A percentile compares a stretch with the other conserved stretches of the same genome.
phyloP scores from a whole-genome alignment of 2,113 vertebrate species.

The Lepisosteus osseus region DNA sequence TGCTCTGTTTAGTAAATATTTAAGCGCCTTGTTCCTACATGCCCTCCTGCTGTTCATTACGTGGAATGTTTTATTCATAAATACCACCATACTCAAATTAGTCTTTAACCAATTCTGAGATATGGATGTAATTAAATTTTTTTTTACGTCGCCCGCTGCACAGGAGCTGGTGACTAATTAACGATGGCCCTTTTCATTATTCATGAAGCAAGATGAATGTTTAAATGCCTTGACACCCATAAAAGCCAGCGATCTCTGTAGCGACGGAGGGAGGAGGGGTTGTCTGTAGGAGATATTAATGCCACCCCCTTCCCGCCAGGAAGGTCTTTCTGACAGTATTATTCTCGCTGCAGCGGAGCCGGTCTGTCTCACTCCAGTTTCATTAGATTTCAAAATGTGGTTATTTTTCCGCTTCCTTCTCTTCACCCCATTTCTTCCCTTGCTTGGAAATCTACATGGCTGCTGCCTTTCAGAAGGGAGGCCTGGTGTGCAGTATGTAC shows the following conservation, averaged over 20 bases:
- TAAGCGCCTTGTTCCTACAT: constrained; percentile 59
- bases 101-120: constrained; percentile 60
- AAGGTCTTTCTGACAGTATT: too few species aligned
- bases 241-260: constrained; percentile 37
- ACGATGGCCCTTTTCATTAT: constrained; percentile 57
- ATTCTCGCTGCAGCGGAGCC: too few species aligned
- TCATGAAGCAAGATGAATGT: constrained; percentile 52
- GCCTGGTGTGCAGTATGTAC: too few species aligned
- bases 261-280: constrained; percentile 11
- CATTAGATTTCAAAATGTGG: too few species aligned
- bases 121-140: constrained; percentile 65
- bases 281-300: too few species aligned
- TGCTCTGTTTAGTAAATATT: constrained; percentile 61
- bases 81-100: constrained; percentile 65
- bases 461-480: too few species aligned
- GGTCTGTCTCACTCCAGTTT: too few species aligned
- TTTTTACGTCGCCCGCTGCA: constrained; percentile 36
- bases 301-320: too few species aligned
- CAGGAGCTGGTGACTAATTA: constrained; percentile 59
- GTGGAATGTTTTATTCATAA: constrained; percentile 71
- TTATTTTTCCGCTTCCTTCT: too few species aligned
- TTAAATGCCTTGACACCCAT: constrained; percentile 53
- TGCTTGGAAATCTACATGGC: too few species aligned
- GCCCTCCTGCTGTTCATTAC: constrained; percentile 56
- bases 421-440: too few species aligned